Evolutionary conservation across 2,888 invertebrate genomes (phyloP).

Genomic region (Drosophila monieri): DNA sequence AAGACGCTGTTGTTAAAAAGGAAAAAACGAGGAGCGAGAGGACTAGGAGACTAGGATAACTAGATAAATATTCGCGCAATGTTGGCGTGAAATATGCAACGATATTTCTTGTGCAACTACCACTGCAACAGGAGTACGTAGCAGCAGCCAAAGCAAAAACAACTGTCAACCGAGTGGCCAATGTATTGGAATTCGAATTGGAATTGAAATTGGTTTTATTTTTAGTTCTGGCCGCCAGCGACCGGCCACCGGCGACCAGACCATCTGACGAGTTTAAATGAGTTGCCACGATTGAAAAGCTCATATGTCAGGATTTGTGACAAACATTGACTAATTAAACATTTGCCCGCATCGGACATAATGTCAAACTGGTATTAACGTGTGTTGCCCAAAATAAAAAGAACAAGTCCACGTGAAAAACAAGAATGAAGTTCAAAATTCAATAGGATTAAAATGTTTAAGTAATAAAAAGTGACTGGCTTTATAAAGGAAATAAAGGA

Average conservation of each 20-base stretch:
- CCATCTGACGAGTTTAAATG: conserved; percentile 42
- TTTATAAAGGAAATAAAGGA: neutral
- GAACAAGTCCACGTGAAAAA: conserved; percentile 47
- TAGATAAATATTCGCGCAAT: conserved; percentile 51
- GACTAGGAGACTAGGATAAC: conserved; percentile 32
- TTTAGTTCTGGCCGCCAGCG: conserved; percentile 13
- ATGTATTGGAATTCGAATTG: conserved; percentile 25
- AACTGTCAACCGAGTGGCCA: conserved; percentile 38
- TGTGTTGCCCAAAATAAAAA: conserved; percentile 44
- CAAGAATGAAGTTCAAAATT: neutral
- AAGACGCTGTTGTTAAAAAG: conserved; percentile 30
- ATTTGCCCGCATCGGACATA: conserved; percentile 32
- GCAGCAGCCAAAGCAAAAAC: conserved; percentile 18
- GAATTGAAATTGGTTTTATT: conserved; percentile 38
- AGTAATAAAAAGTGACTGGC: neutral
- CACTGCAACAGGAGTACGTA: conserved; percentile 11
- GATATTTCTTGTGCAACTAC: conserved; percentile 46
- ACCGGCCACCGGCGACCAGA: neutral
- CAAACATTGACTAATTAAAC: conserved; percentile 71
- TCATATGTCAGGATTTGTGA: conserved; percentile 59
- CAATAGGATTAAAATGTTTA: neutral
- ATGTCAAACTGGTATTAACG: conserved; percentile 68
- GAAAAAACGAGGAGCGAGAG: neutral
- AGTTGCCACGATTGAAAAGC: conserved; percentile 54
- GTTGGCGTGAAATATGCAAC: conserved; percentile 49